A percentile compares a stretch with the other conserved stretches of the same genome.
phyloP scores from a whole-genome alignment of 2,888 invertebrate genomes.

The Actias luna region DNA sequence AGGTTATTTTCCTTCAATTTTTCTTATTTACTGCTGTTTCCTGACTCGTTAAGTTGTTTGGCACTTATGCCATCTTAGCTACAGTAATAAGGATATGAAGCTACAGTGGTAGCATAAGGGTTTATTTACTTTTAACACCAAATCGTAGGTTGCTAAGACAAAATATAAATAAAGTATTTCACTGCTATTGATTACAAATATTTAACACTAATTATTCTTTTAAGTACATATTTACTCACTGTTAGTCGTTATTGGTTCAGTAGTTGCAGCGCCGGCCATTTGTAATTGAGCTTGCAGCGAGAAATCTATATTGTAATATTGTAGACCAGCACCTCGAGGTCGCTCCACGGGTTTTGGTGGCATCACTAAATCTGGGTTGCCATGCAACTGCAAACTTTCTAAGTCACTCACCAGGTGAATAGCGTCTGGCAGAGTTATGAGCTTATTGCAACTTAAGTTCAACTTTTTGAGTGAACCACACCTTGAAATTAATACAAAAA shows the following conservation, averaged over 20 bases:
- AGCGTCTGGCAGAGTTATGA: slow-evolving; percentile 98
- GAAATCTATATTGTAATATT: slow-evolving; percentile 99
- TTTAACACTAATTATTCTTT: too few species aligned
- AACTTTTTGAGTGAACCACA: slow-evolving; percentile 96
- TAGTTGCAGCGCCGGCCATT: slow-evolving; percentile 93
- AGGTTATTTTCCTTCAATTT: too few species aligned
- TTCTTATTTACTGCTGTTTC: too few species aligned
- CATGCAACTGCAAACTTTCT: slow-evolving; percentile 93
- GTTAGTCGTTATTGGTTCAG: slow-evolving; percentile 85
- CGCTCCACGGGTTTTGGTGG: slow-evolving; percentile 94
- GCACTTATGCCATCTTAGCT: too few species aligned
- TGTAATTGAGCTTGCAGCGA: slow-evolving; percentile 96
- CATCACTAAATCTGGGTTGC: slow-evolving; percentile 98
- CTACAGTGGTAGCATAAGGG: too few species aligned
- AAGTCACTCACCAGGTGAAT: slow-evolving; percentile 96
- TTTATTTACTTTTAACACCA: too few species aligned
- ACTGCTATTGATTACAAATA: too few species aligned
- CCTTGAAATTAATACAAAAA: slow-evolving; percentile 76
- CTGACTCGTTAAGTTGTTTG: too few species aligned
- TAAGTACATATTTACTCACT: slow-evolving; percentile 71
- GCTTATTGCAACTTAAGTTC: slow-evolving; percentile 94
- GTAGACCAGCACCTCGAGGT: slow-evolving; percentile 89
- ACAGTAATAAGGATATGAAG: too few species aligned
- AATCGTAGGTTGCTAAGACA: too few species aligned
- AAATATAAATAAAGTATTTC: too few species aligned